phyloP scores from a whole-genome alignment of 2,797 vertebrate genomes.

The Chelon labrosus region DNA sequence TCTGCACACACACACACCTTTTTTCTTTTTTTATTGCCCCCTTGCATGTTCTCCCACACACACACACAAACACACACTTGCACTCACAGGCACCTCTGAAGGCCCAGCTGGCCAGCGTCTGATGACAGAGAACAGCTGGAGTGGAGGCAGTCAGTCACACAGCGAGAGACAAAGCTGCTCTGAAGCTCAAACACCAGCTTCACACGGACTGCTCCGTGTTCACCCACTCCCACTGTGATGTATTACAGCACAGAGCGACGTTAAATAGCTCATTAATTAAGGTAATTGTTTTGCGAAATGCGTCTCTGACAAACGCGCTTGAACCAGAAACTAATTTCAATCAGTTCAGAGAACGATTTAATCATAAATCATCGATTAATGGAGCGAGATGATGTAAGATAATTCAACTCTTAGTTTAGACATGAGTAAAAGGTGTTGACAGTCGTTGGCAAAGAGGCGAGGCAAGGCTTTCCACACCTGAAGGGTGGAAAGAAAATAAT shows the following conservation, averaged over 20 bases:
- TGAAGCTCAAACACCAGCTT: conserved; percentile 35
- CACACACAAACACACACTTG: conserved; percentile 18
- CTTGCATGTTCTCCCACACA: conserved; percentile 30
- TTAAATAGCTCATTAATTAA: conserved; percentile 21
- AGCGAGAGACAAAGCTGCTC: conserved; percentile 51
- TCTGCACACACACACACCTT: conserved; percentile 73
- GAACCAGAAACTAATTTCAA: conserved; percentile 8
- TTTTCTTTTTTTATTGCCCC: conserved; percentile 68
- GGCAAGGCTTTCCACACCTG: too few relatives aligned
- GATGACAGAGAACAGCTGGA: conserved; percentile 84
- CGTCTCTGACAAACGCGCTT: background rate
- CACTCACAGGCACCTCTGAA: conserved; percentile 48
- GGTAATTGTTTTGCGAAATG: conserved; percentile 17
- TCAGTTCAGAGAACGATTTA: background rate
- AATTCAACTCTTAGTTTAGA: too few relatives aligned
- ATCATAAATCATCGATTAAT: background rate
- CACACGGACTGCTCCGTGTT: background rate
- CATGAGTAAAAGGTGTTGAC: too few relatives aligned
- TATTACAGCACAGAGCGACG: background rate
- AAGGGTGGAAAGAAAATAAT: too few relatives aligned
- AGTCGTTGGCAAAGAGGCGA: too few relatives aligned
- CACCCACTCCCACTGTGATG: background rate
- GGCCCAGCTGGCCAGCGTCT: conserved; percentile 79
- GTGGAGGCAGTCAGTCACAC: conserved; percentile 51
- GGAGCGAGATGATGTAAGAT: background rate